Conservation (phyloP, 1,140 invertebrate genomes). For the Dinoponera quadriceps region DNA sequence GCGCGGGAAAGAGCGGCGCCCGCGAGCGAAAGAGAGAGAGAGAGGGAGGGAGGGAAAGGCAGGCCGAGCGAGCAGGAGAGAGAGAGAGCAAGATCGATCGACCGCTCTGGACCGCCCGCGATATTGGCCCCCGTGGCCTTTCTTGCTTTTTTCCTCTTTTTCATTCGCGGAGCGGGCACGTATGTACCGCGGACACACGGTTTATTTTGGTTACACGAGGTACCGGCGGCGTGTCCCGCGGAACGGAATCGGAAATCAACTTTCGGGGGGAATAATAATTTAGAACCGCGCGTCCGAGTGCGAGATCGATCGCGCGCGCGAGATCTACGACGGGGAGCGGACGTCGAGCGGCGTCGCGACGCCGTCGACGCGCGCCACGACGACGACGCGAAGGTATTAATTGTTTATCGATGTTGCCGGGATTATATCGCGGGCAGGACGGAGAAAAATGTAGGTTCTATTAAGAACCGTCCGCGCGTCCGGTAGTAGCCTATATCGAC, state of each 20-base stretch:
- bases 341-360: neutral
- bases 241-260: conserved; percentile 52
- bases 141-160: neutral
- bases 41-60: neutral
- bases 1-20: neutral
- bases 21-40: neutral
- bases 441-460: conserved; percentile 30
- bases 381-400: conserved; percentile 40
- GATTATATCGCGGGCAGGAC: conserved; percentile 39
- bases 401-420: conserved; percentile 50
- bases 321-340: conserved; percentile 35
- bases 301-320: conserved; percentile 22
- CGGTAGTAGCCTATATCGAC: neutral
- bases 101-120: conserved; percentile 12
- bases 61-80: neutral
- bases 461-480: neutral
- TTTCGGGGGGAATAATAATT: conserved; percentile 47
- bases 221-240: conserved; percentile 23
- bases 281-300: neutral
- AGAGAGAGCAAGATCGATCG: conserved; percentile 26
- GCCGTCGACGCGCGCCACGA: neutral
- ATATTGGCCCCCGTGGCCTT: conserved; percentile 35
- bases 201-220: conserved; percentile 57
- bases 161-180: conserved; percentile 31
- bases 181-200: conserved; percentile 14